These are phyloP conservation scores for Arothron firmamentum DNA, from an alignment of 2,113 vertebrate species.

Conservation along the genomic window DNA sequence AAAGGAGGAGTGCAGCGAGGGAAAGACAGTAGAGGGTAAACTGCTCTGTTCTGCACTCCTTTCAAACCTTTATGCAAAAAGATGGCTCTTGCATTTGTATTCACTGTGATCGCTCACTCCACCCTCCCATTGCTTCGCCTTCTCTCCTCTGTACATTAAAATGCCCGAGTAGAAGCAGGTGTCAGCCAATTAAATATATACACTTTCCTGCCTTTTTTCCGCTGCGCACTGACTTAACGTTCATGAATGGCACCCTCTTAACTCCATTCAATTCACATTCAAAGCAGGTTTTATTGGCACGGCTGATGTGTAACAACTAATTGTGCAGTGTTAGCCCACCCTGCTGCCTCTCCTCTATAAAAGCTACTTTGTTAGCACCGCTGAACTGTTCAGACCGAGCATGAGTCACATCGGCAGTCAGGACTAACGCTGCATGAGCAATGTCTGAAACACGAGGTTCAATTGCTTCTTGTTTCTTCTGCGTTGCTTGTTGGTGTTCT, in stretches of 20 bases:
- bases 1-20: slow-evolving; percentile 4
- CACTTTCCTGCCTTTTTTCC: slow-evolving; percentile 64
- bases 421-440: slow-evolving; percentile 47
- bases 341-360: slow-evolving; percentile 36
- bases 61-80: slow-evolving; percentile 56
- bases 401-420: slow-evolving; percentile 46
- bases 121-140: slow-evolving; percentile 40
- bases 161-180: slow-evolving; percentile 67
- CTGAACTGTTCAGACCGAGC: slow-evolving; percentile 43
- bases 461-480: slow-evolving; percentile 10
- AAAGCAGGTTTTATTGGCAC: slow-evolving; percentile 67
- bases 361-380: slow-evolving; percentile 63
- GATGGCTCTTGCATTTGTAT: slow-evolving; percentile 55
- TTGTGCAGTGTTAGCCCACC: slow-evolving; percentile 42
- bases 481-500: slow-evolving; percentile 32
- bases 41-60: slow-evolving; percentile 47
- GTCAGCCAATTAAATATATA: slow-evolving; percentile 70
- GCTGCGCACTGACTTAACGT: slow-evolving; percentile 55
- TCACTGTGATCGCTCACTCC: slow-evolving; percentile 55
- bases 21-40: slow-evolving; percentile 41
- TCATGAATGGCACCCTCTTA: slow-evolving; percentile 64
- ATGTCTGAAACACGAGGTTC: slow-evolving; percentile 42
- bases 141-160: slow-evolving; percentile 62
- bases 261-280: slow-evolving; percentile 66
- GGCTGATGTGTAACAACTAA: slow-evolving; percentile 50